Percentiles rank a stretch among this genome's conserved stretches.
phyloP scores from a whole-genome alignment of 2,888 invertebrate genomes.

The Netelia fuscicornis region DNA sequence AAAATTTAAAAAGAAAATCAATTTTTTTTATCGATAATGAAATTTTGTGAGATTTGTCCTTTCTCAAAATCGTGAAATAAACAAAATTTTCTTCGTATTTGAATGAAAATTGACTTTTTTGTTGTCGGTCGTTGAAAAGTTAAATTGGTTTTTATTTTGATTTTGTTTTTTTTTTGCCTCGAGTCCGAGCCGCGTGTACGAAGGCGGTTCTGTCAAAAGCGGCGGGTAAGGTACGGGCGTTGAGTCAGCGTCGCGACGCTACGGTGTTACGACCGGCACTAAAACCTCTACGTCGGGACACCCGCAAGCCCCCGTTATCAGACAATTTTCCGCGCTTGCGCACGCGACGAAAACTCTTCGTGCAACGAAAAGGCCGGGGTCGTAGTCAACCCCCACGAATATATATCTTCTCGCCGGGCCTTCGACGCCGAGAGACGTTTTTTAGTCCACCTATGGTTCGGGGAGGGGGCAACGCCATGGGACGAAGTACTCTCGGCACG shows the following conservation, averaged over 20 bases:
- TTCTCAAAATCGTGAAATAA: too few species aligned
- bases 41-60: too few species aligned
- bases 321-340: conserved; percentile 77
- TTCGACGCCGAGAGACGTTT: conserved; percentile 6
- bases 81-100: too few species aligned
- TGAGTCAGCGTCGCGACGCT: conserved; percentile 74
- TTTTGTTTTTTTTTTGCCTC: background rate
- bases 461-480: conserved; percentile 30
- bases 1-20: too few species aligned
- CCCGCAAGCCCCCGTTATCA: conserved; percentile 77
- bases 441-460: conserved; percentile 41
- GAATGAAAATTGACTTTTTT: background rate
- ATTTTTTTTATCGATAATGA: too few species aligned
- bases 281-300: conserved; percentile 74
- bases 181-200: conserved; percentile 40
- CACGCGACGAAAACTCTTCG: conserved; percentile 68
- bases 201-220: conserved; percentile 50
- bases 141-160: too few species aligned
- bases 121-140: too few species aligned
- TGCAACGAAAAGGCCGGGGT: conserved; percentile 7
- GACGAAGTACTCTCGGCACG: background rate
- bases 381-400: conserved; percentile 38
- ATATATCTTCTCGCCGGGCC: conserved; percentile 3
- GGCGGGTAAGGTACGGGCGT: conserved; percentile 15
- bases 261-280: conserved; percentile 80